Percentiles rank a stretch among this genome's conserved stretches.
phyloP scores from a whole-genome alignment of 2,888 invertebrate genomes.

The Polyploca ridens region DNA sequence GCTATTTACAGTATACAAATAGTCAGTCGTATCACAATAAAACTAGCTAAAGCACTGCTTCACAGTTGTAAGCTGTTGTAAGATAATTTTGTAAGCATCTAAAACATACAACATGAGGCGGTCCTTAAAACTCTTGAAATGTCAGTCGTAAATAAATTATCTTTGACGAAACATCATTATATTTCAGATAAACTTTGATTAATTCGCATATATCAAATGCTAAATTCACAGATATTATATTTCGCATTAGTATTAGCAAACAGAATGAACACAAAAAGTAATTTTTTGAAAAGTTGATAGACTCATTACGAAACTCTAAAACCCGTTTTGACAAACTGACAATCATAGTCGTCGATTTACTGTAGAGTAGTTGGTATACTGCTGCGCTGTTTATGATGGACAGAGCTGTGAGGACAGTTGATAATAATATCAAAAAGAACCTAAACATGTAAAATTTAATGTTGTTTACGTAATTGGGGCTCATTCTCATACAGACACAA shows the following conservation, averaged over 20 bases:
- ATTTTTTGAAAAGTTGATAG: neutral
- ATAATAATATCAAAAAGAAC: too few species aligned
- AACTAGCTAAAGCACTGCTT: too few species aligned
- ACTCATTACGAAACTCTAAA: constrained; percentile 2
- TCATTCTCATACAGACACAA: too few species aligned
- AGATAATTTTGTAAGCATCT: neutral
- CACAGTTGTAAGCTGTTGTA: too few species aligned
- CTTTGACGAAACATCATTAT: neutral
- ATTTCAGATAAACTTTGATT: neutral
- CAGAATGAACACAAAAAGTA: neutral
- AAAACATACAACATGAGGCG: neutral
- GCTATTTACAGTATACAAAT: too few species aligned
- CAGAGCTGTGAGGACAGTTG: too few species aligned
- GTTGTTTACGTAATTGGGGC: too few species aligned
- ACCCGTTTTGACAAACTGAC: neutral
- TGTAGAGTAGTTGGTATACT: neutral
- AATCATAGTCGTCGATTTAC: neutral
- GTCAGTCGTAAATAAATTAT: neutral
- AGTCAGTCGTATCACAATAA: too few species aligned
- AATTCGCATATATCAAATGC: neutral
- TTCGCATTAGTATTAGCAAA: constrained; percentile 5
- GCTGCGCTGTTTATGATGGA: neutral
- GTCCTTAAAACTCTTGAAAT: neutral
- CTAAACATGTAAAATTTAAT: too few species aligned
- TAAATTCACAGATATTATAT: neutral